A percentile compares a stretch with the other conserved stretches of the same genome.
Evolutionary conservation across 1,140 invertebrate genomes (phyloP).

Genomic region (Drosophila funebris): DNA sequence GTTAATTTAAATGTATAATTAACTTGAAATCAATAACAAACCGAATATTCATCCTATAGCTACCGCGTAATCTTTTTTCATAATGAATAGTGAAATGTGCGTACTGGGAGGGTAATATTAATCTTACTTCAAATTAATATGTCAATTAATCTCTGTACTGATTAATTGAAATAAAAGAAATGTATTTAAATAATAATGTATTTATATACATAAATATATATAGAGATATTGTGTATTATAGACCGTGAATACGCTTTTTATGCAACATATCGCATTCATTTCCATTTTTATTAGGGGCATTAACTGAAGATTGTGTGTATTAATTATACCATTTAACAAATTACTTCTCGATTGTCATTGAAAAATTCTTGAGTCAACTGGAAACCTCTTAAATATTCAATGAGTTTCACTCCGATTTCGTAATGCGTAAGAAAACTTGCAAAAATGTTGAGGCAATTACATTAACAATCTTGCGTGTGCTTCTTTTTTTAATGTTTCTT

Average conservation of each 20-base stretch:
- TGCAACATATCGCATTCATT: background rate
- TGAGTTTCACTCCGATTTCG: slow-evolving; percentile 24
- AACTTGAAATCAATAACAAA: slow-evolving; percentile 70
- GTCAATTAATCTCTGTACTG: slow-evolving; percentile 20
- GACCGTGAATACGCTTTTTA: background rate
- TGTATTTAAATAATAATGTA: background rate
- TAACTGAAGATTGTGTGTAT: slow-evolving; percentile 3
- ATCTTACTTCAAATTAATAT: slow-evolving; percentile 25
- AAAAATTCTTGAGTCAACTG: background rate
- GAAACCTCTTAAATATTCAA: slow-evolving; percentile 41
- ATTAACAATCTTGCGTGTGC: slow-evolving; percentile 50
- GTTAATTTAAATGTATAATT: slow-evolving; percentile 71
- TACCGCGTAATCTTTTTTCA: slow-evolving; percentile 52
- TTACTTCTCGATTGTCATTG: slow-evolving; percentile 10
- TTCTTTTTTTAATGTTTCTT: slow-evolving; percentile 14
- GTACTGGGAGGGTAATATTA: slow-evolving; percentile 10
- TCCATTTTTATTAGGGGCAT: slow-evolving; percentile 4
- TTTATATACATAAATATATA: background rate
- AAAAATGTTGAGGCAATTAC: slow-evolving; percentile 33
- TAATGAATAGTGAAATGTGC: slow-evolving; percentile 63
- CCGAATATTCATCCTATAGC: slow-evolving; percentile 20
- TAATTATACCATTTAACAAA: slow-evolving; percentile 34
- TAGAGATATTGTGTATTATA: background rate
- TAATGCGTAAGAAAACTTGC: slow-evolving; percentile 7
- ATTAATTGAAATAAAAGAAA: background rate